phyloP scores from a whole-genome alignment of 2,888 invertebrate species.

The Idaea biselata region DNA sequence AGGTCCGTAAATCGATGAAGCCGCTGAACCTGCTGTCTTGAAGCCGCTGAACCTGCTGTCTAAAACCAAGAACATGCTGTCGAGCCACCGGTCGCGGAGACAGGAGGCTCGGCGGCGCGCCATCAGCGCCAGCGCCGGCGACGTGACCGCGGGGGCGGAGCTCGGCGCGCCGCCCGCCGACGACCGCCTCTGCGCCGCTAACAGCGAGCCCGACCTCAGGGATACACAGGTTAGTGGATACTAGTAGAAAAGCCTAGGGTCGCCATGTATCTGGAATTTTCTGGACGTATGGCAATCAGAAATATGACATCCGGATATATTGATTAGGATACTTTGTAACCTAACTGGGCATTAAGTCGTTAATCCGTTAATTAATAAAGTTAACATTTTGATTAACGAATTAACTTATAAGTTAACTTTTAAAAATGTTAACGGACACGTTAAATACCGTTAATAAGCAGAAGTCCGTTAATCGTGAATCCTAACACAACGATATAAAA shows the following conservation, averaged over 20 bases:
- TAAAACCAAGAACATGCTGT: constrained; percentile 58
- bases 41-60: constrained; percentile 63
- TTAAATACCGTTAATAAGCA: no score
- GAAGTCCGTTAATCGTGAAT: no score
- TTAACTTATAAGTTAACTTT: no score
- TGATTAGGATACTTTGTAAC: no score
- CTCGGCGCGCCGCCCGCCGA: constrained; percentile 58
- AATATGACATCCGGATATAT: no score
- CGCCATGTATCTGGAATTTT: background rate
- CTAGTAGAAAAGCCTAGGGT: background rate
- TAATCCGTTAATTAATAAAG: no score
- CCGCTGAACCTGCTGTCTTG: constrained; percentile 57
- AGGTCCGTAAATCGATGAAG: constrained; percentile 67
- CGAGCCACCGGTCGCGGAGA: constrained; percentile 40
- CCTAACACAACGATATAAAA: no score
- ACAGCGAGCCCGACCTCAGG: constrained; percentile 85
- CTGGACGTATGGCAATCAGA: no score
- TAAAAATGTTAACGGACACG: no score
- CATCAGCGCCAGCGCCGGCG: constrained; percentile 60
- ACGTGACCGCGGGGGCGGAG: constrained; percentile 59
- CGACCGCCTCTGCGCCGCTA: constrained; percentile 53
- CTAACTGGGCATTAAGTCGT: no score
- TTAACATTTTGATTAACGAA: no score
- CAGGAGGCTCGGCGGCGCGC: constrained; percentile 47
- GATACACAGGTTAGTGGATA: constrained; percentile 57